Evolutionary conservation across 1,140 invertebrate genomes (phyloP), one percentile per base, ranked within the genome.

Genomic region (Bombus pascuorum): DNA sequence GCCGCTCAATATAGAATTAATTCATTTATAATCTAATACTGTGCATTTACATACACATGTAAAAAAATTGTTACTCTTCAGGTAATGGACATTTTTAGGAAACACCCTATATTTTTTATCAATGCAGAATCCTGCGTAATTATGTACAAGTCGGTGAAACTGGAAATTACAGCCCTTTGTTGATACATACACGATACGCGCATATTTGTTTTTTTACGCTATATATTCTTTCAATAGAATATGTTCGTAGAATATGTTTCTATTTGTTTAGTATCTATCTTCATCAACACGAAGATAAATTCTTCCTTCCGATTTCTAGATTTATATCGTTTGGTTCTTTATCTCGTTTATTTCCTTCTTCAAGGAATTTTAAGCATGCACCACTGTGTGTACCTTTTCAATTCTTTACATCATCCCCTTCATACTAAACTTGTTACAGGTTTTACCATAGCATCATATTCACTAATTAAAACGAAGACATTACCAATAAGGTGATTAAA

Each of bases 101-200:
- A 87, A 68, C 28, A 74, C 81, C 32, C 39, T 10, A 65, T 6
- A 15, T 25, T 3, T 34, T 72, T 85, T 65, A 85, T 83, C 28
- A 18, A 42, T 71, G 66, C 66, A 18, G 80, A 89, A 81, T 85
- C 18, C 28, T 74, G 71, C 47, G 12, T 75, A 28, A 72, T 80
- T 90, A 87, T 75, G 37, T 83, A 89, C 82, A 90, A 82, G 57
- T 73, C 13, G 13, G 13, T 76, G 62, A 75, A 85, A 88, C 37
- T 32, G 37, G 8, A 39, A 78, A 62, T 72, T 34, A 42, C 32
- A 74, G 18, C 37, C 6, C 44, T 37, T 39, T 78, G 34, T 73
- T 5, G 13, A 74, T 81, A 37, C 25, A 86, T 57, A 28, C 66
- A 66, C 22, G 32, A 59, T 39, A 34, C 53, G 12, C 13, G 25